A percentile compares a stretch with the other conserved stretches of the same genome.
Evolutionary conservation across 2,888 invertebrate species (phyloP).

Genomic region (Tridacna gigas): DNA sequence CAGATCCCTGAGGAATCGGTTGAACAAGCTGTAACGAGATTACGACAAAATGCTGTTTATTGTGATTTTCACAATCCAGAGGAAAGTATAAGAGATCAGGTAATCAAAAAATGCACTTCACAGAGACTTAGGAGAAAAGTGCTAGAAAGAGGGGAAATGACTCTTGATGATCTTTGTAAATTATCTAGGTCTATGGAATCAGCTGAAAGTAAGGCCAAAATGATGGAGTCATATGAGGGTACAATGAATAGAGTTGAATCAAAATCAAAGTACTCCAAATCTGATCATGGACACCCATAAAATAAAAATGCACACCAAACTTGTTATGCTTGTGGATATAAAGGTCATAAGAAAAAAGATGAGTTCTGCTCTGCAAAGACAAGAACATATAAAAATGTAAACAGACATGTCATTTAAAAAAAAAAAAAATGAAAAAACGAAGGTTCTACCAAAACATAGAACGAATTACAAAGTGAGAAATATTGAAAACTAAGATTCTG

Average conservation of each 20-base stretch:
- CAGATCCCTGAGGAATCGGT: constrained; percentile 25
- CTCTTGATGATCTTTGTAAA: constrained; percentile 4
- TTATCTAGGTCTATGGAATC: constrained; percentile 38
- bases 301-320: background rate
- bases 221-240: too few relatives aligned
- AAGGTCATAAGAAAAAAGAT: constrained; percentile 32
- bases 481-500: background rate
- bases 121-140: constrained; percentile 17
- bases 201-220: background rate
- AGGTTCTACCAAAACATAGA: too few relatives aligned
- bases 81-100: constrained; percentile 33
- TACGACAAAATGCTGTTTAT: constrained; percentile 29
- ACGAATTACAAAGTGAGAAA: background rate
- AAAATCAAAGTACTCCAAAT: background rate
- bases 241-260: too few relatives aligned
- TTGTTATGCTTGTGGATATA: constrained; percentile 38
- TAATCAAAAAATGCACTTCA: constrained; percentile 13
- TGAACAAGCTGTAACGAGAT: constrained; percentile 34
- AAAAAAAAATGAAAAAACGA: too few relatives aligned
- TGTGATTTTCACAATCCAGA: constrained; percentile 50
- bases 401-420: constrained; percentile 30
- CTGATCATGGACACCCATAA: background rate
- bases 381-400: constrained; percentile 39
- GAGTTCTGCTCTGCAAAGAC: constrained; percentile 39
- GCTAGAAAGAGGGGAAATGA: constrained; percentile 17